Percentiles rank a stretch among this genome's conserved stretches.
phyloP scores from a whole-genome alignment of 2,888 invertebrate species.

The Acrocyrtus sp. region DNA sequence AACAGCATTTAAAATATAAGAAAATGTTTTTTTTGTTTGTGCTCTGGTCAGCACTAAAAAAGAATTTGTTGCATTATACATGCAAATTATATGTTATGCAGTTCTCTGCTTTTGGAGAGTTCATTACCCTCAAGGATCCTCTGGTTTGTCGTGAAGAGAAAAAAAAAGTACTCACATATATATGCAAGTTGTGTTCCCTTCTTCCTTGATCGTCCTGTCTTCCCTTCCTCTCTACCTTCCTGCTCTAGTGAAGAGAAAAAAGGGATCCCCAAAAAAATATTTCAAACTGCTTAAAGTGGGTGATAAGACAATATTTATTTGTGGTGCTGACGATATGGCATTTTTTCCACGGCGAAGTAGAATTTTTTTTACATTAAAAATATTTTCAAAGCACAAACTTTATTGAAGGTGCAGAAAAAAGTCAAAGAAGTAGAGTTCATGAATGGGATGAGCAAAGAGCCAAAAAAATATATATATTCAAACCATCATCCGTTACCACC shows the following conservation, averaged over 20 bases:
- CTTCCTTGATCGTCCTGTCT: not conserved
- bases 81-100: slow-evolving; percentile 4
- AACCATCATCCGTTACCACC: slow-evolving; percentile 11
- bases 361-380: too few relatives aligned
- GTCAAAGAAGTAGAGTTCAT: slow-evolving; percentile 47
- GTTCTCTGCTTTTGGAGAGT: not conserved
- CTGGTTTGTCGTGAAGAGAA: not conserved
- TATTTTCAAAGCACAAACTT: too few relatives aligned
- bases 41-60: not conserved
- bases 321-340: not conserved
- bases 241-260: not conserved
- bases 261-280: not conserved
- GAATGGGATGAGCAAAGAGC: too few relatives aligned
- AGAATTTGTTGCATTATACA: not conserved
- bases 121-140: not conserved
- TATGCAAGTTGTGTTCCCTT: too few relatives aligned
- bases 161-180: too few relatives aligned
- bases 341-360: not conserved
- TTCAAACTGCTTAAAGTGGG: not conserved
- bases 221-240: not conserved
- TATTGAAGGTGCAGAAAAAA: too few relatives aligned
- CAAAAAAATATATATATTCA: not conserved
- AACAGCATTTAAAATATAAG: too few relatives aligned
- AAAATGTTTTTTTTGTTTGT: too few relatives aligned
- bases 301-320: slow-evolving; percentile 1